Conservation (phyloP, 1,140 invertebrate genomes). For the Pseudomyrmex dendroicus region DNA sequence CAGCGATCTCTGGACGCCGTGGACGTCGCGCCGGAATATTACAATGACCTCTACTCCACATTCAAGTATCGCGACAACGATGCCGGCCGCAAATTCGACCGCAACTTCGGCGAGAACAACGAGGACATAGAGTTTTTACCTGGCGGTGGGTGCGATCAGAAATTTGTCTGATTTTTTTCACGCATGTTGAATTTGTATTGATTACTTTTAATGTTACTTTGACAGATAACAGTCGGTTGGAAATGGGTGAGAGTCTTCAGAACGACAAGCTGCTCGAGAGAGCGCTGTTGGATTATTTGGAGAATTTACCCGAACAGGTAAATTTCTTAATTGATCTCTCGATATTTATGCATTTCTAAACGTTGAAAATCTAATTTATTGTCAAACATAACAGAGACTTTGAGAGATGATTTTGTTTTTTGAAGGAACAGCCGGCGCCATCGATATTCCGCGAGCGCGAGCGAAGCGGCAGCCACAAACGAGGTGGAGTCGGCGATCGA, state of each 20-base stretch:
- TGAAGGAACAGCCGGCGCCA: slow-evolving; percentile 68
- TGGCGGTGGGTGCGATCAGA: slow-evolving; percentile 65
- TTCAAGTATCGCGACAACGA: slow-evolving; percentile 77
- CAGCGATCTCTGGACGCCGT: slow-evolving; percentile 79
- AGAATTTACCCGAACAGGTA: slow-evolving; percentile 73
- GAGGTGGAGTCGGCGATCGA: slow-evolving; percentile 54
- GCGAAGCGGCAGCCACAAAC: slow-evolving; percentile 67
- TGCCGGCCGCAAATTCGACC: slow-evolving; percentile 72
- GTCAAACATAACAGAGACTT: background rate
- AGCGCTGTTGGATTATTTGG: slow-evolving; percentile 75
- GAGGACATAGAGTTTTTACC: slow-evolving; percentile 77
- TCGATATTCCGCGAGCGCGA: slow-evolving; percentile 81
- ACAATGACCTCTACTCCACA: slow-evolving; percentile 72
- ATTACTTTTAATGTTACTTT: slow-evolving; percentile 19
- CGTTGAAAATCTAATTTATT: too few relatives aligned
- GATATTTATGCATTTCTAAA: background rate
- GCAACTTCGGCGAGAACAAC: slow-evolving; percentile 71
- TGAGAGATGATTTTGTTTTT: slow-evolving; percentile 4
- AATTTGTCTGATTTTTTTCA: background rate
- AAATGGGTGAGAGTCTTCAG: slow-evolving; percentile 80
- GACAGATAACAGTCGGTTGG: slow-evolving; percentile 78
- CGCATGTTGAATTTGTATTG: background rate
- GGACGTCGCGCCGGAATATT: slow-evolving; percentile 75
- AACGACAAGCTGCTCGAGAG: slow-evolving; percentile 75
- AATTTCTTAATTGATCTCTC: background rate